Evolutionary conservation across 2,888 invertebrate species (phyloP), one percentile per base, ranked within the genome.

Genomic region (Archaeoteleia sp.): DNA sequence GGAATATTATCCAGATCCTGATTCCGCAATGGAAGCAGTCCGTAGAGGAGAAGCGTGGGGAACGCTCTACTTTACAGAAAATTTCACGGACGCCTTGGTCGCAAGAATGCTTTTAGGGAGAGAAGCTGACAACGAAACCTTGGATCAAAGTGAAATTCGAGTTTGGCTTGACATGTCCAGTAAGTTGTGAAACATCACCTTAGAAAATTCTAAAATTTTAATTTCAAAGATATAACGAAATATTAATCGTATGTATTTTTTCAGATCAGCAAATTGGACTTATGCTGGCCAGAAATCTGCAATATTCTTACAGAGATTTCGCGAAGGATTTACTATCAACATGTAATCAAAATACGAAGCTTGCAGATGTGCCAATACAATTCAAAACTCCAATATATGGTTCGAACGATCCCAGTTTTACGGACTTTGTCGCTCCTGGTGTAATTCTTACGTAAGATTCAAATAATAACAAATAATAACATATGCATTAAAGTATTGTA

Each of bases 401-500:
- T 48, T 91, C 92, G 58, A 93, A 90, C 84, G 92, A 95, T 82
- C 96, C 97, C 1, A 95, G 94, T 8, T 97, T 97, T 82, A 96
- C 96, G 0, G 96, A 97, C 86, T 97, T 97, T 86, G 97, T 97
- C 65, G 97, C 97, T 8, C 97, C 97, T 34, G 97, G 97, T 73
- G 95, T 97, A 68, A 96, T 97, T 77, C 87, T 97, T 73, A 95
- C 95, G 95, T 95, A 86, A 91, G 92, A 88, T 7, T 34, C 3
- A 8, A 20, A 43, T 13, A n/a, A n/a, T n/a, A n/a, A n/a, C n/a
- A n/a, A n/a, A n/a, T n/a, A n/a, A n/a, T n/a, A n/a, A n/a, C n/a
- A n/a, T n/a, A n/a, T n/a, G n/a, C n/a, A n/a, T n/a, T n/a, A n/a
- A n/a, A n/a, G n/a, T n/a, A n/a, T n/a, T n/a, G n/a, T n/a, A n/a